phyloP scores from a whole-genome alignment of 1,140 invertebrate species.

The Lordiphosa mommai region DNA sequence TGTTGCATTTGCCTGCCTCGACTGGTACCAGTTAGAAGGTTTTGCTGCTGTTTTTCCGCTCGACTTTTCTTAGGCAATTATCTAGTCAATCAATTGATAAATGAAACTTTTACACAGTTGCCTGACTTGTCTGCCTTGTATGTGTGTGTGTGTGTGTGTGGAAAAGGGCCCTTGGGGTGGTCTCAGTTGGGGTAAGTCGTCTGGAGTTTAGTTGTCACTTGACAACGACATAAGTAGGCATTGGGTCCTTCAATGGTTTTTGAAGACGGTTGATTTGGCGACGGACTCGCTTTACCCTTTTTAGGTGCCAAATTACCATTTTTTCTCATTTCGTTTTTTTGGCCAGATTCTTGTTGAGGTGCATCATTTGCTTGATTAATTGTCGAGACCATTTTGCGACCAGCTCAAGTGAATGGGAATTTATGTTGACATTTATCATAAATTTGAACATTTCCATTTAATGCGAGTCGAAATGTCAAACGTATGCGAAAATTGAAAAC shows the following conservation, averaged over 20 bases:
- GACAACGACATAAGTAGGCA: slow-evolving; percentile 48
- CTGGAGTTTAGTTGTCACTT: slow-evolving; percentile 28
- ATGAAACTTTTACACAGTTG: slow-evolving; percentile 48
- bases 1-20: too few species aligned
- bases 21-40: too few species aligned
- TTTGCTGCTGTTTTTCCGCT: slow-evolving; percentile 16
- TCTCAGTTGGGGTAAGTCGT: neutral
- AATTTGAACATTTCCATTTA: slow-evolving; percentile 68
- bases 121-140: neutral
- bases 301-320: slow-evolving; percentile 71
- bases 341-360: slow-evolving; percentile 20
- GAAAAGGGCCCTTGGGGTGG: too few species aligned
- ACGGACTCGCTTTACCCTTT: slow-evolving; percentile 48
- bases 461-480: slow-evolving; percentile 60
- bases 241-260: slow-evolving; percentile 39
- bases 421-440: too few species aligned
- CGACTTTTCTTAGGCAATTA: slow-evolving; percentile 53
- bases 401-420: too few species aligned
- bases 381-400: slow-evolving; percentile 56
- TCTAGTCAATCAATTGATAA: slow-evolving; percentile 76
- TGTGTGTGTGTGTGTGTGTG: too few species aligned
- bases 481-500: slow-evolving; percentile 51
- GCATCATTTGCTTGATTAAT: slow-evolving; percentile 69
- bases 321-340: slow-evolving; percentile 17
- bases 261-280: slow-evolving; percentile 25